Conservation (phyloP, 2,797 vertebrate species). For the Sebastes minor region DNA sequence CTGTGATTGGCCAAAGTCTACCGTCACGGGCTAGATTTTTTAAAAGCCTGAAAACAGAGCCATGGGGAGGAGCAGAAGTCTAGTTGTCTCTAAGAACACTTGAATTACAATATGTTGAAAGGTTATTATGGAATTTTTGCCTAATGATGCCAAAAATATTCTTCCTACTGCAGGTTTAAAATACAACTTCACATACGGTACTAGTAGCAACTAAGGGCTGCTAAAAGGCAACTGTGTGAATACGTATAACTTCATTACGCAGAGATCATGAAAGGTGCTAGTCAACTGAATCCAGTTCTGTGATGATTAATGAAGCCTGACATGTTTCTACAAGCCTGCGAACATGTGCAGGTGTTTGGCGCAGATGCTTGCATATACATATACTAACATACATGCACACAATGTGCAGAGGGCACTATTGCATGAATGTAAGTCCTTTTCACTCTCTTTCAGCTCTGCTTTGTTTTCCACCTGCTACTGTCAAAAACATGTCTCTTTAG, state of each 20-base stretch:
- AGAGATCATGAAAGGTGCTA: not conserved
- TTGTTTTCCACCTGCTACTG: not conserved
- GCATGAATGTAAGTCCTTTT: no score
- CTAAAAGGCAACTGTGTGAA: not conserved
- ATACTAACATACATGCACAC: not conserved
- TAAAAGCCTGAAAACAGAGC: no score
- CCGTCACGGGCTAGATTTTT: no score
- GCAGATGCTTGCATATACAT: no score
- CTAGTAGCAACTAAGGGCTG: not conserved
- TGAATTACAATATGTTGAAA: no score
- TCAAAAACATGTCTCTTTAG: not conserved
- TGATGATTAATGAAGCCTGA: not conserved
- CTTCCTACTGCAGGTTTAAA: fast-evolving
- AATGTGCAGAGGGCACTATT: not conserved
- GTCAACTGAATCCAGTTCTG: not conserved
- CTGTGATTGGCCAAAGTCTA: no score
- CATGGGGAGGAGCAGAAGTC: fast-evolving
- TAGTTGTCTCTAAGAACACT: no score
- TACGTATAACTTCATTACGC: not conserved
- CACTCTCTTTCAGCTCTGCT: not conserved
- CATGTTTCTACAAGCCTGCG: not conserved
- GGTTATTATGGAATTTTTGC: no score
- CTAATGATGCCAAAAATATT: no score
- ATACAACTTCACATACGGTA: not conserved
- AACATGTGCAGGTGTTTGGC: not conserved